These are phyloP conservation scores for Harpalus rufipes DNA, from an alignment of 2,888 invertebrate genomes.

Conservation along the genomic window DNA sequence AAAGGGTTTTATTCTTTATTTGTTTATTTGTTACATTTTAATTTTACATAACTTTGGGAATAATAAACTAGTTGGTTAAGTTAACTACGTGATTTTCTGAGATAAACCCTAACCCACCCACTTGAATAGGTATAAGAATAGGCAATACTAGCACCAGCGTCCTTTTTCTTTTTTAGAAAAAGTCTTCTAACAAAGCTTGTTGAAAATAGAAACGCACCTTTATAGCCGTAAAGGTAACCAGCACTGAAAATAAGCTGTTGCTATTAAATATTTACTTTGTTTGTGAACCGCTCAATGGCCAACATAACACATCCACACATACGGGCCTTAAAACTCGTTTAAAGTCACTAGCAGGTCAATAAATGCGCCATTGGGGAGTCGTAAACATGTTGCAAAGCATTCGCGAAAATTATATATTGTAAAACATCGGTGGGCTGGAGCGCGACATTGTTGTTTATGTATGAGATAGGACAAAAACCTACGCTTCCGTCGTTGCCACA, in stretches of 20 bases:
- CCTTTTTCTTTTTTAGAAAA: too few species aligned
- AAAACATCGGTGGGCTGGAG: conserved; percentile 33
- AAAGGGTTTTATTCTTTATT: too few species aligned
- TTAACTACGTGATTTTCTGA: too few species aligned
- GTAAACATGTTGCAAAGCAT: conserved; percentile 53
- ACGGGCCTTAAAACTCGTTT: conserved; percentile 35
- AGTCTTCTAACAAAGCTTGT: not conserved
- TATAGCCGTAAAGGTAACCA: conserved; percentile 23
- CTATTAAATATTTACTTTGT: conserved; percentile 13
- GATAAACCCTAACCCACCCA: too few species aligned
- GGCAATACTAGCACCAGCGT: too few species aligned
- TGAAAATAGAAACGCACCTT: not conserved
- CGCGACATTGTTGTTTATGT: conserved; percentile 45
- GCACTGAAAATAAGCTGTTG: conserved; percentile 21
- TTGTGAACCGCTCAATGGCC: not conserved
- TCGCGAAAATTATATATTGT: conserved; percentile 52
- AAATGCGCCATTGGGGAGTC: conserved; percentile 23
- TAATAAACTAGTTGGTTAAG: too few species aligned
- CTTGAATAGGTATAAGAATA: too few species aligned
- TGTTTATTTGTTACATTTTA: too few species aligned
- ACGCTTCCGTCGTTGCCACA: not conserved
- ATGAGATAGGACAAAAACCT: conserved; percentile 35
- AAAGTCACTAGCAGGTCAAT: conserved; percentile 38
- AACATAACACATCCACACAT: conserved; percentile 5
- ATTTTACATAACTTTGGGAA: too few species aligned